Conservation (phyloP, 2,797 vertebrate genomes). For the Hippocampus kuda region DNA sequence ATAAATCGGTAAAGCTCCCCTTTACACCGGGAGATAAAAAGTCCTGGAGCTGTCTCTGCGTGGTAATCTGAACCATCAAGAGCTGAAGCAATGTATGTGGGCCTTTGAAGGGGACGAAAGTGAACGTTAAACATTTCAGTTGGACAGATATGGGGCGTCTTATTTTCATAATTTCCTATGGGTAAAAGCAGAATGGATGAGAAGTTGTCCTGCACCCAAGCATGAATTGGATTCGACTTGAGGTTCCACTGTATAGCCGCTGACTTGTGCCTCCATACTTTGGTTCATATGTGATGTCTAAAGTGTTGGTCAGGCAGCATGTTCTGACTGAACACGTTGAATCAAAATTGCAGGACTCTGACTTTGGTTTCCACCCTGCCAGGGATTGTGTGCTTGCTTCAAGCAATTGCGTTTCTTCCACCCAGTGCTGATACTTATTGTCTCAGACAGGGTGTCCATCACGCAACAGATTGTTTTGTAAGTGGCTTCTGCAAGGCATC, state of each 20-base stretch:
- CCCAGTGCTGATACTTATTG: slow-evolving; percentile 47
- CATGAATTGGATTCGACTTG: not conserved
- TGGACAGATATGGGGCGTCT: not conserved
- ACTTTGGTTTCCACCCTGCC: slow-evolving; percentile 1
- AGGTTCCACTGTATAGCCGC: not conserved
- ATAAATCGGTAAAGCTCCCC: no score
- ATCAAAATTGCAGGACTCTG: not conserved
- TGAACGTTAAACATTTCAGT: not conserved
- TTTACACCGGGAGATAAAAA: no score
- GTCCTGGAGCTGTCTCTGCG: no score
- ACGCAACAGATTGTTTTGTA: slow-evolving; percentile 37
- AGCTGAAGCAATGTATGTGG: no score
- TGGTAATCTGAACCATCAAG: no score
- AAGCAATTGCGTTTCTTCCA: slow-evolving; percentile 43
- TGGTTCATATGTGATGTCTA: not conserved
- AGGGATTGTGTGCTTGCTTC: slow-evolving; percentile 29
- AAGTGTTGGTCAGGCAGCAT: not conserved
- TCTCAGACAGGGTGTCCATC: slow-evolving; percentile 51
- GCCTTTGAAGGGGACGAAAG: not conserved
- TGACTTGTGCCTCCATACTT: not conserved
- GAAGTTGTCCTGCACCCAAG: not conserved
- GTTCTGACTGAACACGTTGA: not conserved
- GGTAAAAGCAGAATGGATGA: not conserved
- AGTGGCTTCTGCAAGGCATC: slow-evolving; percentile 37
- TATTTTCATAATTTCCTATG: not conserved